Conservation (phyloP, 2,888 invertebrate species). For the Acrobasis repandana region DNA sequence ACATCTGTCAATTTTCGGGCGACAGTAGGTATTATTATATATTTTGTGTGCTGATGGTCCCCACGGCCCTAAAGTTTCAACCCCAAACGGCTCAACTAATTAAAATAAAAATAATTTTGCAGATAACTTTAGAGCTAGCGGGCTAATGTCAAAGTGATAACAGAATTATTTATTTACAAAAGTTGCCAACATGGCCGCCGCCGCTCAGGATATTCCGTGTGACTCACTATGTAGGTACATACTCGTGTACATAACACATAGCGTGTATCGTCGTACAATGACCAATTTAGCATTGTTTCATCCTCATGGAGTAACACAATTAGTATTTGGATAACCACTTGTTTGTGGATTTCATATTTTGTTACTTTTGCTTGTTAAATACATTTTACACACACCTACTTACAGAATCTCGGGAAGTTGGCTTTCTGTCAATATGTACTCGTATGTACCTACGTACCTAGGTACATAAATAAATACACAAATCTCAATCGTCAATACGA, state of each 20-base stretch:
- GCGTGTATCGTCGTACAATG: slow-evolving; percentile 1
- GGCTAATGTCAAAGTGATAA: not conserved
- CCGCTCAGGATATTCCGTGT: slow-evolving; percentile 4
- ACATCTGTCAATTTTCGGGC: no score
- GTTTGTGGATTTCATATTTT: not conserved
- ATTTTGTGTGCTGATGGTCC: no score
- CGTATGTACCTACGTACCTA: no score
- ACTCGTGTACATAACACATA: not conserved
- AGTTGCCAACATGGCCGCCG: not conserved
- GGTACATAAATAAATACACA: no score
- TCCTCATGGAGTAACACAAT: not conserved
- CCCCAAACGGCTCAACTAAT: no score
- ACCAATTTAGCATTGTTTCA: slow-evolving; percentile 14
- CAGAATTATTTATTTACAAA: not conserved
- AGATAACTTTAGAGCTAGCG: not conserved
- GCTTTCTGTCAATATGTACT: no score
- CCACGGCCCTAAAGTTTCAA: no score
- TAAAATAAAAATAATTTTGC: not conserved
- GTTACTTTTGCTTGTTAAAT: no score
- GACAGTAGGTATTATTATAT: no score
- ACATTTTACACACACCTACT: no score
- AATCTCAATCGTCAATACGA: no score
- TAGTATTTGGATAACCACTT: not conserved
- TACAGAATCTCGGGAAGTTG: no score
- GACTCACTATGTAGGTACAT: not conserved